Evolutionary conservation across 1,140 invertebrate species (phyloP).

Genomic region (Tribolium madens): DNA sequence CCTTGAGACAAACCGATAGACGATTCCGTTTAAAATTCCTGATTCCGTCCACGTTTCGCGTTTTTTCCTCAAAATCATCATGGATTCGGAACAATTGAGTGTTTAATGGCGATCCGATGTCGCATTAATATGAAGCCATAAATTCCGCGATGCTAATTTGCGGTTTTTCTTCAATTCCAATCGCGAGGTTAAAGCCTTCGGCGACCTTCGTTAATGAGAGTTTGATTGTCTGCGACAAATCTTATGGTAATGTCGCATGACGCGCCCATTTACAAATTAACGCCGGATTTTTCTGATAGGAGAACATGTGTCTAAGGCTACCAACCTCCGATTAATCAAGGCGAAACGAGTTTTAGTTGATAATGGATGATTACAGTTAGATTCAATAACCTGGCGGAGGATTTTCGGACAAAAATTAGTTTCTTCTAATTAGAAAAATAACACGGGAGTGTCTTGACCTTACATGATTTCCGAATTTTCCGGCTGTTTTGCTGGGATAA

Average conservation of each 20-base stretch:
- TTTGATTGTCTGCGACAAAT: conserved; percentile 23
- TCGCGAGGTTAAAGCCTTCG: neutral
- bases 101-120: conserved; percentile 4
- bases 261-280: conserved; percentile 1
- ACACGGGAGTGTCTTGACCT: neutral
- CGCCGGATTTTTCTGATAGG: neutral
- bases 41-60: neutral
- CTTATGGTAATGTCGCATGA: neutral
- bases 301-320: conserved; percentile 24
- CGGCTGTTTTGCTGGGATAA: neutral
- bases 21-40: conserved; percentile 6
- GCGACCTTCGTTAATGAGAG: conserved; percentile 6
- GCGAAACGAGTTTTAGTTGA: conserved; percentile 33
- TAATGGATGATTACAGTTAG: conserved; percentile 37
- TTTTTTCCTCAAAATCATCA: too few relatives aligned
- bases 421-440: neutral
- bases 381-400: conserved; percentile 38
- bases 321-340: conserved; percentile 38
- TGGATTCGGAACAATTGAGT: neutral
- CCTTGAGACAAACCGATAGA: neutral
- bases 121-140: neutral
- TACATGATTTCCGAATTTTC: neutral
- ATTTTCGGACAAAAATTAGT: conserved; percentile 1
- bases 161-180: neutral
- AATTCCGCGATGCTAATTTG: conserved; percentile 17